Evolutionary conservation across 2,797 vertebrate species (phyloP), one percentile per base, ranked within the genome.

Genomic region (Gallinago solitaria): DNA sequence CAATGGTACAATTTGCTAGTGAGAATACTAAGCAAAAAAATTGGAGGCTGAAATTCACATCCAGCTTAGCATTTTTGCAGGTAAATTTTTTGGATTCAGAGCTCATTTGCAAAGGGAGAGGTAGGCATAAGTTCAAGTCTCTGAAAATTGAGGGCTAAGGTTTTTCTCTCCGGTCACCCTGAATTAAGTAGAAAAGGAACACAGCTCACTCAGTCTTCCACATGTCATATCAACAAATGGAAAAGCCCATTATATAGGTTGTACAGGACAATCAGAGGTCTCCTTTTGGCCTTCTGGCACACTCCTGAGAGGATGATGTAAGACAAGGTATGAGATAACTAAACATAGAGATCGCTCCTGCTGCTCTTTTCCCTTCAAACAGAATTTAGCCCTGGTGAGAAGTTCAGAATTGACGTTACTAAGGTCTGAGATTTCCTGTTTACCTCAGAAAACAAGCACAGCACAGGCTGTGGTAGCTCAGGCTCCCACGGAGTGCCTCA

Each of bases 381-480:
- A 2, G 86, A 85, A 85, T 96, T 90, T 92, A 95, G 32, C 65
- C 37, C 9, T 25, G 19, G 74, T 93, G 81, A 95, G 75, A 87
- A 92, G 86, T 75, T 94, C 81, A 93, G 88, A 92, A 70, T 10
- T 93, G 94, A 95, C 19, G 1, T 95, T 87, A 68, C 75, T 82
- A 74, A 84, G 60, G 60, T 80, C 83, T 84, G 90, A 97, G 79
- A 53, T 93, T 95, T 89, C 81, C 86, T 89, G 75, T 95, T 96
- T 94, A 89, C 86, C 71, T 95, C 83, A 87, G 68, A 94, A 93
- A 90, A 83, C 80, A 89, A 84, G 75, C 33, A 35, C 5, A 80
- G 64, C 56, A 65, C 48, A 89, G 81, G 78, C 86, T 28, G 6
- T 68, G 75, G 41, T 68, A 83, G 64, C 50, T 90, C 64, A 89